Conservation (phyloP, 2,888 invertebrate genomes). For the Acleris emargana region DNA sequence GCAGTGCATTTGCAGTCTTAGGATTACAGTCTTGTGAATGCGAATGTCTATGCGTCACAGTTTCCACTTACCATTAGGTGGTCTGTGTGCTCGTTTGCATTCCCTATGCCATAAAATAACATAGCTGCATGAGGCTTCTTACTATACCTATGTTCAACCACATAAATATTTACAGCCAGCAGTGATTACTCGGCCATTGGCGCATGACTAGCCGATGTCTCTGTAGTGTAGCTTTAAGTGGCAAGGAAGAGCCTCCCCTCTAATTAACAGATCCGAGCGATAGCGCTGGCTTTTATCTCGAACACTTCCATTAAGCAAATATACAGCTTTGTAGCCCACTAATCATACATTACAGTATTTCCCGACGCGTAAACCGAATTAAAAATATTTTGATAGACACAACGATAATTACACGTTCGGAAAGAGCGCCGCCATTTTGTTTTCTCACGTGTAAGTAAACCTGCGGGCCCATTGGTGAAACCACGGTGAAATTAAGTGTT, state of each 20-base stretch:
- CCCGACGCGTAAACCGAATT: conserved; percentile 75
- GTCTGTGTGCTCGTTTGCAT: too few relatives aligned
- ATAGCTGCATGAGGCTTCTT: too few relatives aligned
- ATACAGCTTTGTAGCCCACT: conserved; percentile 75
- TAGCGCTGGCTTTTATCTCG: conserved; percentile 80
- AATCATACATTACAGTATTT: conserved; percentile 78
- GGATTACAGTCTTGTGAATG: too few relatives aligned
- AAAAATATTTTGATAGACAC: conserved; percentile 82
- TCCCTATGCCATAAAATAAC: too few relatives aligned
- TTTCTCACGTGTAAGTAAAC: conserved; percentile 49
- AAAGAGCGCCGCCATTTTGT: conserved; percentile 57
- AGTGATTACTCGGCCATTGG: conserved; percentile 44
- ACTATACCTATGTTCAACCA: background rate
- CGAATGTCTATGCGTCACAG: too few relatives aligned
- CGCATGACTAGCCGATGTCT: conserved; percentile 61
- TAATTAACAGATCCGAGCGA: conserved; percentile 77
- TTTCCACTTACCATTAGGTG: too few relatives aligned
- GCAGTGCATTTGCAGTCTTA: too few relatives aligned
- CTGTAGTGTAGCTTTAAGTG: conserved; percentile 78
- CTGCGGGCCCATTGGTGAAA: conserved; percentile 8
- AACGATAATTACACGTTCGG: conserved; percentile 66
- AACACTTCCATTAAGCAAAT: conserved; percentile 83
- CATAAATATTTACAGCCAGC: conserved; percentile 43
- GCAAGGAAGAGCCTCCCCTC: conserved; percentile 72
- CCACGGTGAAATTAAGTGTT: background rate